Percentiles rank a stretch among this genome's conserved stretches.
These are phyloP conservation scores for Dicranocentrus wangi DNA, from an alignment of 2,888 invertebrate species.

Conservation along the genomic window DNA sequence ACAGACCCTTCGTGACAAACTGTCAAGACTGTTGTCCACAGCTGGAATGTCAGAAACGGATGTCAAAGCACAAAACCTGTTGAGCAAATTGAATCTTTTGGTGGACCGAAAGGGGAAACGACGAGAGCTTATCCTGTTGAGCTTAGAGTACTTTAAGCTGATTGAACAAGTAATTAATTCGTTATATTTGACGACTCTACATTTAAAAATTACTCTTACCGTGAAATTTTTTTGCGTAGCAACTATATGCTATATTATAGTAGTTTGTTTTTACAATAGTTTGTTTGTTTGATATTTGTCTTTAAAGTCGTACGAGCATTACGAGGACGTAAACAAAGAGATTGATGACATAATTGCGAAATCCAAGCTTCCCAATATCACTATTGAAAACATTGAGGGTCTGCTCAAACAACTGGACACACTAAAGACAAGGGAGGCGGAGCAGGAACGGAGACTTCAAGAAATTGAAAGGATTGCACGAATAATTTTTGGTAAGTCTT, in stretches of 20 bases:
- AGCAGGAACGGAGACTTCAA: constrained; percentile 59
- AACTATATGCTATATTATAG: too few relatives aligned
- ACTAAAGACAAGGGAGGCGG: constrained; percentile 48
- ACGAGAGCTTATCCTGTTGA: constrained; percentile 59
- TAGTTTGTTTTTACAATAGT: not conserved
- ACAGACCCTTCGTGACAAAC: constrained; percentile 53
- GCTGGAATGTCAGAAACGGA: constrained; percentile 58
- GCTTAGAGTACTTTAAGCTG: constrained; percentile 64
- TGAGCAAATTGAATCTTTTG: constrained; percentile 49
- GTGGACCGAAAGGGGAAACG: constrained; percentile 55
- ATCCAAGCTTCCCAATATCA: constrained; percentile 43
- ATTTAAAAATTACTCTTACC: too few relatives aligned
- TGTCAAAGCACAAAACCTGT: constrained; percentile 56
- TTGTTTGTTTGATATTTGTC: not conserved
- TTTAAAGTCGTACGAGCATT: constrained; percentile 62
- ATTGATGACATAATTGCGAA: constrained; percentile 54
- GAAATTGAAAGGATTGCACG: constrained; percentile 65
- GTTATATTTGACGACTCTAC: not conserved
- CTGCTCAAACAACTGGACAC: constrained; percentile 40
- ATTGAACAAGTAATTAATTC: constrained; percentile 56
- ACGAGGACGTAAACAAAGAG: constrained; percentile 41
- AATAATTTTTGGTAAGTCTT: constrained; percentile 60
- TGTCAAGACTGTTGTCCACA: constrained; percentile 51
- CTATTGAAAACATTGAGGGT: constrained; percentile 52
- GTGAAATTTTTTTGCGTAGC: too few relatives aligned